Evolutionary conservation across 2,888 invertebrate species (phyloP), one percentile per base, ranked within the genome.

Genomic region (Dynastes hyllus): DNA sequence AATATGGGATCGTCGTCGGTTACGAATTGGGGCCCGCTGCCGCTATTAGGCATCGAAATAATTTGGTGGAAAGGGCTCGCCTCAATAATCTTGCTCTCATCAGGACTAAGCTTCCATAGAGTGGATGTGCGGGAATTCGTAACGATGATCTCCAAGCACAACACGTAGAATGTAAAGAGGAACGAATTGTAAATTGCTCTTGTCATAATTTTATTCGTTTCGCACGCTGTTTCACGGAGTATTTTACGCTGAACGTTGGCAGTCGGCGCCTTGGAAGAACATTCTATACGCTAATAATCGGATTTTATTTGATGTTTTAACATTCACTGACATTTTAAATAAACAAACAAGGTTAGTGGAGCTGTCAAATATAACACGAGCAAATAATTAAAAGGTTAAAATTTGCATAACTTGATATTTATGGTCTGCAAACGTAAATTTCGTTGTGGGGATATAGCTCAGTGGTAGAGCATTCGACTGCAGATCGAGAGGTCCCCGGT

Each of bases 61-160:
- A 92, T 91, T 89, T 92, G 91, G 80, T 91, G 88, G 85, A 92
- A 89, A 81, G 90, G 91, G 84, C 89, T 92, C 67, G 91, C 92
- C 85, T 94, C 94, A 80, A 94, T 92, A 80, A 95, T 94, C 89
- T 94, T 93, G 76, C 94, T 94, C 87, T 93, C 94, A 85, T 95
- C 94, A 73, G 92, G 90, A 88, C 94, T 95, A 80, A 97, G 90
- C 89, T 94, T 94, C 96, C 96, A 97, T 87, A 95, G 91, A 84
- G 93, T 94, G 76, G 96, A 95, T 22, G 95, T 95, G 84, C 95
- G 92, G 53, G 96, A 95, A 90, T 96, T 96, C 82, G 93, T 95
- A 79, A 89, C 88, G 85, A 94, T 91, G 85, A 94, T 92, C 90
- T 94, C 93, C 87, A 94, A 92, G 83, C 93, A 93, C 88, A 94